phyloP scores from a whole-genome alignment of 2,113 vertebrate species.

The Nansenia antarctica region DNA sequence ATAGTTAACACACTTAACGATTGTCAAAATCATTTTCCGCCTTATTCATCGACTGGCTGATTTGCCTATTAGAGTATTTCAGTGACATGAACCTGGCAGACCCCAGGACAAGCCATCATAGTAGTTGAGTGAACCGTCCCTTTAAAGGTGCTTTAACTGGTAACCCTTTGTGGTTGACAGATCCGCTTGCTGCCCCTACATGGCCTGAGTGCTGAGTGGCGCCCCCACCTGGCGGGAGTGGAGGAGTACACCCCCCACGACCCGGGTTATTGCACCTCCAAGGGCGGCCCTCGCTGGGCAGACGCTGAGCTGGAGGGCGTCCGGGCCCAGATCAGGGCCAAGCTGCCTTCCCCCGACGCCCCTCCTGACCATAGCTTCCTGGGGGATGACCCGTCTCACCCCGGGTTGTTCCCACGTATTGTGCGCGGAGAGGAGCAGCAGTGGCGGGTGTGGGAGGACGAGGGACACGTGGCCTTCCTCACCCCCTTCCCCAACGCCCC shows the following conservation, averaged over 20 bases:
- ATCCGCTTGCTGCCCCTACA: slow-evolving; percentile 72
- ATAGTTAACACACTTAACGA: no score
- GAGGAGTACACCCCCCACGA: slow-evolving; percentile 64
- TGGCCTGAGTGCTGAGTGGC: slow-evolving; percentile 69
- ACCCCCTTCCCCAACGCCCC: slow-evolving; percentile 78
- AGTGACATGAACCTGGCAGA: no score
- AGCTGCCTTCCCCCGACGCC: slow-evolving; percentile 47
- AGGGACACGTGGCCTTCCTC: slow-evolving; percentile 72
- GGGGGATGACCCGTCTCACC: slow-evolving; percentile 55
- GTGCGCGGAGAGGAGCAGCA: slow-evolving; percentile 76
- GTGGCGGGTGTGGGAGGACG: slow-evolving; percentile 78
- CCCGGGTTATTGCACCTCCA: slow-evolving; percentile 74
- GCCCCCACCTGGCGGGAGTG: slow-evolving; percentile 65
- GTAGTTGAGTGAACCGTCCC: not conserved
- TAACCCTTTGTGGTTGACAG: slow-evolving; percentile 19
- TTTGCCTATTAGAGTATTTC: no score
- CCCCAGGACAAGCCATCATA: no score
- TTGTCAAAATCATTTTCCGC: no score
- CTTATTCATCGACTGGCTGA: no score
- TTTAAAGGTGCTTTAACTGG: not conserved
- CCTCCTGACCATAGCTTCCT: slow-evolving; percentile 56
- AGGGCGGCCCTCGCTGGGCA: slow-evolving; percentile 68
- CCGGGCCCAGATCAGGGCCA: slow-evolving; percentile 57
- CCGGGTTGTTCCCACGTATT: slow-evolving; percentile 69
- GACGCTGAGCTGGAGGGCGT: slow-evolving; percentile 55